A percentile compares a stretch with the other conserved stretches of the same genome.
Evolutionary conservation across 2,797 vertebrate genomes (phyloP).

Genomic region (Acipenser ruthenus): DNA sequence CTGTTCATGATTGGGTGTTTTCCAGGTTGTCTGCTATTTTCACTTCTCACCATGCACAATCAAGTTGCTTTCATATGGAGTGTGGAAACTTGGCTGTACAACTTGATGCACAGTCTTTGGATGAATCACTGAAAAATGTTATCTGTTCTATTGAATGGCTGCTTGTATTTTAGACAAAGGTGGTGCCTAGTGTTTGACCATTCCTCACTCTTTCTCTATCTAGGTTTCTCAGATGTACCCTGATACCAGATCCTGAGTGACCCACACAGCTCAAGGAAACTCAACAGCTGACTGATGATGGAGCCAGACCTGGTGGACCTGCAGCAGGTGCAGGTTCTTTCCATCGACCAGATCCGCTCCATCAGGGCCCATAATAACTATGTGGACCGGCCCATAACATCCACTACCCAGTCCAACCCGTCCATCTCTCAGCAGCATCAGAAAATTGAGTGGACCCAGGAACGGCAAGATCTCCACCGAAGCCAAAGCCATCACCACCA

Average conservation of each 20-base stretch:
- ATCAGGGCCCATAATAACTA: conserved; percentile 93
- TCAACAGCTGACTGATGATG: conserved; percentile 49
- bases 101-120: no score
- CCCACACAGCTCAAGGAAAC: conserved; percentile 20
- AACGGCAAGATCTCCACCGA: conserved; percentile 56
- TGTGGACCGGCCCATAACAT: conserved; percentile 75
- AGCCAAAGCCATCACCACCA: conserved; percentile 81
- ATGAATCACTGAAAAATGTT: no score
- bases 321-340: conserved; percentile 78
- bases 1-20: no score
- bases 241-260: conserved; percentile 49
- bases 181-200: neutral
- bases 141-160: neutral
- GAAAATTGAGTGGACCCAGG: conserved; percentile 43
- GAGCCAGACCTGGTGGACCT: conserved; percentile 72
- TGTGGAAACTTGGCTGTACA: no score
- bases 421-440: conserved; percentile 60
- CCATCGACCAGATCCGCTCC: conserved; percentile 86
- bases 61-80: no score
- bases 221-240: conserved; percentile 77
- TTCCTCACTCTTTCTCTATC: conserved; percentile 11
- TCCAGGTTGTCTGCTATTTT: no score
- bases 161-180: neutral
- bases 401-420: conserved; percentile 60
- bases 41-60: no score